Evolutionary conservation across 2,113 vertebrate species (phyloP), one percentile per base, ranked within the genome.

Genomic region (Rhinichthys klamathensis): DNA sequence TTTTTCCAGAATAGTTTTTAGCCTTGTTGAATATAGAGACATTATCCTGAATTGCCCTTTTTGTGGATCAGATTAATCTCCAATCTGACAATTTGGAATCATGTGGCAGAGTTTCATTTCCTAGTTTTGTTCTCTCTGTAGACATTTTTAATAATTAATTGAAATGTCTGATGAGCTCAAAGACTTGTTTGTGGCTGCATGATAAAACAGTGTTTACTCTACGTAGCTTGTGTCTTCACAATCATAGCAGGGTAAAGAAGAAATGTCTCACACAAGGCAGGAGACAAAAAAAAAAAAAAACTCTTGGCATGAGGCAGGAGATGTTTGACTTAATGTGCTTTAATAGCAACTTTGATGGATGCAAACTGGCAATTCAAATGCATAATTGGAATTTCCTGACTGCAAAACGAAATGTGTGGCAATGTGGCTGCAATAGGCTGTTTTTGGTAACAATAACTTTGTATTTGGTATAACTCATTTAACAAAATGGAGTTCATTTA

Each of bases 111-210:
- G 69, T 38, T 41, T n/a, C 11, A 21, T 38, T 60, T n/a, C 6
- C 1, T 80, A 44, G 38, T 46, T 80, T 11, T 63, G 38, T 27
- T 44, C 58, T 46, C 38, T 80, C 58, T 63, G 35, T 80, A 80
- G 58, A 63, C 35, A 30, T 80, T 75, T 80, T 80, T 46, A 74
- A 27, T 80, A 18, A 60, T 79, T 79, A 38, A 78, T 13, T 15
- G 32, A 63, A 9, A 46, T 10, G 23, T 80, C 56, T 80, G 23
- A 16, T 63, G 38, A 60, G 54, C 76, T 58, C 18, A 38, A 58
- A 58, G 16, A 78, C 32, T 25, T 79, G 76, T 78, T 13, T 78
- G 11, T n/a, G 54, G 76, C 32, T 79, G 21, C 11, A 60, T 61
- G 27, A 46, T 61, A 44, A 79, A 79, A 25, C 77, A 79, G 13